Evolutionary conservation across 2,888 invertebrate genomes (phyloP).

Genomic region (Lepidocyrtinus sp.): DNA sequence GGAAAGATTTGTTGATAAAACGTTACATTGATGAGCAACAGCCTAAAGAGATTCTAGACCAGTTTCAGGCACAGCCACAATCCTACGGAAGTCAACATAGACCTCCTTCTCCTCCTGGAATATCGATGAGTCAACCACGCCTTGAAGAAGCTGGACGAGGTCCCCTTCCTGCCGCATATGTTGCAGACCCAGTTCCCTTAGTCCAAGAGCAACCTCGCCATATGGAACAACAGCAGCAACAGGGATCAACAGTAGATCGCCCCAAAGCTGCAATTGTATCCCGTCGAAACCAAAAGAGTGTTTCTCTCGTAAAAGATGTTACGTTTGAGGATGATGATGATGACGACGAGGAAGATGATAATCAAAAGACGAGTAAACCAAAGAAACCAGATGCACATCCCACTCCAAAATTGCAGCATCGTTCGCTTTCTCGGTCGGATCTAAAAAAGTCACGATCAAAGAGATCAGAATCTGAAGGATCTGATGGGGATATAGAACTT

Average conservation of each 20-base stretch:
- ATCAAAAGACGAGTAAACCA: too few species aligned
- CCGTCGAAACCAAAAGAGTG: conserved; percentile 37
- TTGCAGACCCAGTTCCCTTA: background rate
- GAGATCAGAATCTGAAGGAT: conserved; percentile 40
- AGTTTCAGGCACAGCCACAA: conserved; percentile 27
- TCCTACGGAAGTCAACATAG: conserved; percentile 37
- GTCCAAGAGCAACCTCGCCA: conserved; percentile 18
- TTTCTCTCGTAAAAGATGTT: conserved; percentile 31
- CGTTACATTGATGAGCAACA: conserved; percentile 86
- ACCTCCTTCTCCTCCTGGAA: conserved; percentile 28
- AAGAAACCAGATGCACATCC: too few species aligned
- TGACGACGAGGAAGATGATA: conserved; percentile 33
- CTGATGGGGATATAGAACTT: conserved; percentile 28
- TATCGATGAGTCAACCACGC: conserved; percentile 26
- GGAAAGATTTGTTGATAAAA: conserved; percentile 87
- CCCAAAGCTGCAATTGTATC: conserved; percentile 58
- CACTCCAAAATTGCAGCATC: too few species aligned
- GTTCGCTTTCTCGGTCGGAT: conserved; percentile 26
- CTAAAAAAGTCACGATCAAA: conserved; percentile 1
- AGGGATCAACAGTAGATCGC: conserved; percentile 32
- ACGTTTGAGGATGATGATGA: conserved; percentile 46
- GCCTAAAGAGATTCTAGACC: conserved; percentile 50
- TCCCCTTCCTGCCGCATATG: background rate
- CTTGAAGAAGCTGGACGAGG: conserved; percentile 25
- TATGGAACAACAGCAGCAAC: conserved; percentile 8